A percentile compares a stretch with the other conserved stretches of the same genome.
phyloP scores from a whole-genome alignment of 92 coral and sea anemone species.

The Parazoanthus darwini region DNA sequence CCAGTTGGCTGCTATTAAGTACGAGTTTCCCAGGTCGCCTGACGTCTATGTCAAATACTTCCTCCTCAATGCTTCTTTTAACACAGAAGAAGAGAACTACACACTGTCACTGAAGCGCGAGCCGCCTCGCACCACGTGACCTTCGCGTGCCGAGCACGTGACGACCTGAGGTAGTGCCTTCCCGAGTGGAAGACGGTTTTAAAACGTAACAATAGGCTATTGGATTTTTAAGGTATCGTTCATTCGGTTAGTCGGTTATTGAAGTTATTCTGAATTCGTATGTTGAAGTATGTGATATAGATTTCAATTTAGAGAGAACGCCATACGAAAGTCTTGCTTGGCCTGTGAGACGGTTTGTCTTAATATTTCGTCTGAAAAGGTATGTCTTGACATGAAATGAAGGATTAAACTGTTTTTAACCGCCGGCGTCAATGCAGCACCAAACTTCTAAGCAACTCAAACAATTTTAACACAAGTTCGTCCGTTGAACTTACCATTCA shows the following conservation, averaged over 20 bases:
- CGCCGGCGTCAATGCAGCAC: neutral
- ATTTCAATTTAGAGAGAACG: too few relatives aligned
- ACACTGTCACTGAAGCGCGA: conserved; percentile 92
- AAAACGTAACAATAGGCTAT: neutral
- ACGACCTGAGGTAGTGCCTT: neutral
- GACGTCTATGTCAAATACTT: conserved; percentile 69
- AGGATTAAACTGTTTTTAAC: too few relatives aligned
- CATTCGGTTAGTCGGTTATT: neutral
- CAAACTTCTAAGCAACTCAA: neutral
- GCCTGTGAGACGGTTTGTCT: too few relatives aligned
- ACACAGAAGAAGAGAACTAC: conserved; percentile 97
- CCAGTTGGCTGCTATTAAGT: conserved; percentile 92
- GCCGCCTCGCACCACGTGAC: conserved; percentile 72
- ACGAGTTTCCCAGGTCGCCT: conserved; percentile 79
- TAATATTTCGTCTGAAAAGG: too few relatives aligned
- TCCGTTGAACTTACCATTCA: neutral
- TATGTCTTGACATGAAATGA: neutral
- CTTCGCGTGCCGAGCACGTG: neutral
- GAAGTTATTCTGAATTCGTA: too few relatives aligned
- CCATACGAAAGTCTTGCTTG: neutral
- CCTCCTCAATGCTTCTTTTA: conserved; percentile 86
- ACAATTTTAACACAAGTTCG: too few relatives aligned
- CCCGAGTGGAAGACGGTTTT: neutral
- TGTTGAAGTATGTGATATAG: neutral
- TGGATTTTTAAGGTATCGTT: neutral